These are phyloP conservation scores for Drosophila yakuba DNA, from an alignment of 1,140 invertebrate genomes.

Conservation along the genomic window DNA sequence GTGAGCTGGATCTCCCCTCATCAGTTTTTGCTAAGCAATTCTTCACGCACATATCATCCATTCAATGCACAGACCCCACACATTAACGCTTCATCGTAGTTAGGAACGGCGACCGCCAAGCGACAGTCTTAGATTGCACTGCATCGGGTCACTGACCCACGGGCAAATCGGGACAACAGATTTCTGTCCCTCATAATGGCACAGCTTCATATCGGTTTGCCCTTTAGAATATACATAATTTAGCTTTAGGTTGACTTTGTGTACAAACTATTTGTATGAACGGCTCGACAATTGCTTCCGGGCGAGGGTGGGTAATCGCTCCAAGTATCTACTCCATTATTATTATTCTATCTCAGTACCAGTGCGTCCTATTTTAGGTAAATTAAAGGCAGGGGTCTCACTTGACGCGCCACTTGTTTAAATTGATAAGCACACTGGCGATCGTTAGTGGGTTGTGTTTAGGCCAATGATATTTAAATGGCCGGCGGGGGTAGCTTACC, in stretches of 20 bases:
- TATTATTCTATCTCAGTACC: slow-evolving; percentile 56
- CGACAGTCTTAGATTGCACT: slow-evolving; percentile 41
- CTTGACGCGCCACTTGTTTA: slow-evolving; percentile 45
- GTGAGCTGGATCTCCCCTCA: slow-evolving; percentile 70
- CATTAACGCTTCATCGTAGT: slow-evolving; percentile 29
- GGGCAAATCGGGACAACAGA: slow-evolving; percentile 4
- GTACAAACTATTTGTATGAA: slow-evolving; percentile 80
- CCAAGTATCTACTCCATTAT: slow-evolving; percentile 34
- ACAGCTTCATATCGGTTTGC: slow-evolving; percentile 67
- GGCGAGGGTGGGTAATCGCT: slow-evolving; percentile 30
- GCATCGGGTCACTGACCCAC: slow-evolving; percentile 45
- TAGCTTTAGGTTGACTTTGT: slow-evolving; percentile 64
- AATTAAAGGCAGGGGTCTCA: slow-evolving; percentile 43
- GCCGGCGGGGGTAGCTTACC: slow-evolving; percentile 19
- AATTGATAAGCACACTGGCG: slow-evolving; percentile 54
- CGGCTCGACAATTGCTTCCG: slow-evolving; percentile 47
- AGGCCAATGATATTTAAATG: slow-evolving; percentile 44
- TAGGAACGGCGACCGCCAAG: slow-evolving; percentile 48
- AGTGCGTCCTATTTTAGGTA: slow-evolving; percentile 78
- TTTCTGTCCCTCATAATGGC: slow-evolving; percentile 13
- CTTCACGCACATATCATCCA: slow-evolving; percentile 63
- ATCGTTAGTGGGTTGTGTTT: slow-evolving; percentile 23
- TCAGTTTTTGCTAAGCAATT: slow-evolving; percentile 70
- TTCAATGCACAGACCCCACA: slow-evolving; percentile 50
- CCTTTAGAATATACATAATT: slow-evolving; percentile 59